A percentile compares a stretch with the other conserved stretches of the same genome.
phyloP scores from a whole-genome alignment of 2,888 invertebrate species.

The Campoplex nolae region DNA sequence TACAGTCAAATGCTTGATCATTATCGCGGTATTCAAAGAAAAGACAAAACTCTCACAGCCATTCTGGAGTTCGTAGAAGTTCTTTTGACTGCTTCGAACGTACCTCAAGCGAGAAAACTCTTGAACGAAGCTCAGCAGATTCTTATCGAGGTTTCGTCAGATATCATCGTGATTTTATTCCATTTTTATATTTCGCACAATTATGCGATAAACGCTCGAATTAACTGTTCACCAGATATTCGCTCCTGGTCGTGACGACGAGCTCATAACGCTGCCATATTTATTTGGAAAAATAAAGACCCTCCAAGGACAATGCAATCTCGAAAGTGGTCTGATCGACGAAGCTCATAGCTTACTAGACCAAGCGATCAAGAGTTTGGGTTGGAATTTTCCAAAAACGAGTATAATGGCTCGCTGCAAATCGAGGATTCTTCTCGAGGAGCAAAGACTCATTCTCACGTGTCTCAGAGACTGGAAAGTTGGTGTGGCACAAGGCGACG shows the following conservation, averaged over 20 bases:
- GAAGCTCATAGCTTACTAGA: conserved; percentile 82
- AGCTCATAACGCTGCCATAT: conserved; percentile 77
- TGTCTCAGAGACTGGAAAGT: conserved; percentile 75
- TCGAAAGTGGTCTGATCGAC: conserved; percentile 82
- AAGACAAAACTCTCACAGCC: conserved; percentile 86
- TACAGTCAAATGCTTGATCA: conserved; percentile 88
- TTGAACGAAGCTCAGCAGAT: conserved; percentile 85
- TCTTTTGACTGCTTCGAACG: conserved; percentile 86
- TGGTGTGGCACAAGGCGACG: conserved; percentile 78
- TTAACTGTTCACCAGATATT: conserved; percentile 65
- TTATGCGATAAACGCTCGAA: neutral
- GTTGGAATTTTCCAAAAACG: conserved; percentile 83
- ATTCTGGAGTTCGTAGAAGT: conserved; percentile 87
- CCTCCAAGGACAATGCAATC: conserved; percentile 83
- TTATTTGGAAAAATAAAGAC: conserved; percentile 84
- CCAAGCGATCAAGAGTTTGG: conserved; percentile 82
- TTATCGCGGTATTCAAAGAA: conserved; percentile 86
- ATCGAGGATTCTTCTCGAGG: conserved; percentile 75
- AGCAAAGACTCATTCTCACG: conserved; percentile 80
- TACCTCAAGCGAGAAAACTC: conserved; percentile 86
- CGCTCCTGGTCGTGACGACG: conserved; percentile 75
- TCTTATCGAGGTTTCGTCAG: conserved; percentile 71
- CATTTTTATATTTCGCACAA: neutral
- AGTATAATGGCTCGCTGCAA: conserved; percentile 75
- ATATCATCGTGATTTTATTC: neutral